phyloP scores from a whole-genome alignment of 64 coral and sea anemone genomes.

The Montipora foliosa region DNA sequence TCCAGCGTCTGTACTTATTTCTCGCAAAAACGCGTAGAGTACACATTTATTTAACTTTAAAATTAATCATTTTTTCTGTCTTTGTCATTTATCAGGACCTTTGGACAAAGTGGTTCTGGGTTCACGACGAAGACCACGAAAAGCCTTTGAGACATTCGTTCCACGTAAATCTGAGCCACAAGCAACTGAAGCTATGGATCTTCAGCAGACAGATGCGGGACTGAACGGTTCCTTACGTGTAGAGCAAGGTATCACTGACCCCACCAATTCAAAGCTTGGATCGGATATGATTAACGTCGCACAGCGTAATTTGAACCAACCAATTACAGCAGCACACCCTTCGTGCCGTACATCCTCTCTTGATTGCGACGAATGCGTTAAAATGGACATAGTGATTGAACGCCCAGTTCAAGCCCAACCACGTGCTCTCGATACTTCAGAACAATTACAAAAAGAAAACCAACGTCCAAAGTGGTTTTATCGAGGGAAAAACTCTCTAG shows the following conservation, averaged over 20 bases:
- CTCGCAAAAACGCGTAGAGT: no score
- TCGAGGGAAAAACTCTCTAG: background rate
- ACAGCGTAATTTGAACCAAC: background rate
- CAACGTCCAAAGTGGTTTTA: constrained; percentile 29
- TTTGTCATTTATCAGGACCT: background rate
- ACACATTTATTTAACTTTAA: background rate
- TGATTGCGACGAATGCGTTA: background rate
- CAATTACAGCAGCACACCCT: background rate
- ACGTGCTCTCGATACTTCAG: background rate
- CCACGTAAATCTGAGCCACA: background rate
- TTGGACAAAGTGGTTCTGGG: background rate
- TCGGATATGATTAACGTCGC: background rate
- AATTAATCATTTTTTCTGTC: background rate
- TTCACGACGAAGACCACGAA: constrained; percentile 7
- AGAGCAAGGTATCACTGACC: background rate
- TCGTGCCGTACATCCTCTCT: background rate
- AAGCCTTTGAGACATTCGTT: background rate
- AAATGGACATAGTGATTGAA: background rate
- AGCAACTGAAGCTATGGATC: background rate
- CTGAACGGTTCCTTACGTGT: background rate
- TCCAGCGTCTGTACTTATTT: no score
- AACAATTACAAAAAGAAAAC: background rate
- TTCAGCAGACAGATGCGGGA: background rate
- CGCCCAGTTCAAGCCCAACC: background rate
- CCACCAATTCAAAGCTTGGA: background rate